Base-by-base conservation (phyloP, 2,113 vertebrate species). In the Miniopterus natalensis region DNA sequence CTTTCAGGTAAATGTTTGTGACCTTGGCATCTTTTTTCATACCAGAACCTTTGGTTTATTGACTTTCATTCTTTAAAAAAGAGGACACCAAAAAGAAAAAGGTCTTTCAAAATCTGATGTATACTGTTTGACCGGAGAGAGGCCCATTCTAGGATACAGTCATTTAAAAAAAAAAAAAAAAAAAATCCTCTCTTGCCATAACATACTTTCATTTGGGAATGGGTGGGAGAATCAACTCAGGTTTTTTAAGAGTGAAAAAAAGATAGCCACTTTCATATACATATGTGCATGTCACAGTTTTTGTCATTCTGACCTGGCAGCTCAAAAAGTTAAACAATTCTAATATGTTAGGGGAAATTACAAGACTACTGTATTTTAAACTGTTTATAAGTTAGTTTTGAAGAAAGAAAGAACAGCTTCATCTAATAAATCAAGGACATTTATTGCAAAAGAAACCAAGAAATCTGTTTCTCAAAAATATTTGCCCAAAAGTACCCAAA, bases 401-500 rank as follows among this genome's bases (percentile, higher is more conserved):
- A 66, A 92, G 55, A 53, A 74, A 83, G 27, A 96, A 90, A 83
- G 57, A 95, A 94, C 42, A 97, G 49, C 59, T 96, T 95, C 61
- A 91, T 81, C 18, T 88, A 84, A 85, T 88, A 74, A 55, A 96
- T 85, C 78, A 88, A 85, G 78, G 61, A 95, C 86, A 96, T 94
- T 95, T 90, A 77, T 65, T 73, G 75, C 40, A 94, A 96, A 94
- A 66, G 89, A 90, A 96, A 73, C 92, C 81, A 97, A 88, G 53
- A 94, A 94, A 20, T 95, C 66, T 84, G 81, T 81, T 93, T 92
- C 96, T 93, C 29, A 95, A 95, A 88, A 93, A 94, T 96, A 94
- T 97, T 85, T 94, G 92, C 86, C 97, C 91, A 94, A 97, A 94
- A 84, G 84, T 94, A 91, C 78, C 61, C 71, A 51, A 95, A 95